Conservation (phyloP, 2,888 invertebrate genomes). For the Erebia epiphron region DNA sequence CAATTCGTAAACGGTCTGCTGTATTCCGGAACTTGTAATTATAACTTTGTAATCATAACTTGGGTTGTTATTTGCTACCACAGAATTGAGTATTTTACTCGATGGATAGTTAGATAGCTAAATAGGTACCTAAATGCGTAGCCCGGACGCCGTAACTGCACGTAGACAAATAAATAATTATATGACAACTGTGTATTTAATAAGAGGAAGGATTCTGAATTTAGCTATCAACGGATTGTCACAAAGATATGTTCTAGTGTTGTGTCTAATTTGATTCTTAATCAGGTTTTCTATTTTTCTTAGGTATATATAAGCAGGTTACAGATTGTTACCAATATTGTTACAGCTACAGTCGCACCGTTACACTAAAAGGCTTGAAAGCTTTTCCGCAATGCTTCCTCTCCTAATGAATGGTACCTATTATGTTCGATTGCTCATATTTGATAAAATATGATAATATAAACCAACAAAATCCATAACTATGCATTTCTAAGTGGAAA, state of each 20-base stretch:
- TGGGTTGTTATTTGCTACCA: not conserved
- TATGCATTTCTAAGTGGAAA: not conserved
- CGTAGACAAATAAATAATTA: not conserved
- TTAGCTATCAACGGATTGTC: no score
- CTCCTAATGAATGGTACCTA: not conserved
- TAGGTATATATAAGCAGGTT: not conserved
- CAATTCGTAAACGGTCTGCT: not conserved
- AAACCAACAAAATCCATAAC: not conserved
- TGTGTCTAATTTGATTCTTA: not conserved
- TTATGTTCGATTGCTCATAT: not conserved
- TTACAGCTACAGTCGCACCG: not conserved
- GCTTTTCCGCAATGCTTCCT: not conserved
- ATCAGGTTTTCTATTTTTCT: not conserved
- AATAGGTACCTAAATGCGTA: no score
- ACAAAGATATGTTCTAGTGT: not conserved
- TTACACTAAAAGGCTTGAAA: not conserved
- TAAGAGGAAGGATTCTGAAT: not conserved
- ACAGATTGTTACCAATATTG: no score
- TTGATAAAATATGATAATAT: not conserved
- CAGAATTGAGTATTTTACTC: not conserved
- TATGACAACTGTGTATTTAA: not conserved
- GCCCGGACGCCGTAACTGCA: not conserved
- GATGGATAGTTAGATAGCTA: no score
- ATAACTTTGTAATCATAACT: not conserved
- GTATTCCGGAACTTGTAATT: slow-evolving; percentile 3